Evolutionary conservation across 2,797 vertebrate genomes (phyloP).

Genomic region (Gadopsis bispinosus): DNA sequence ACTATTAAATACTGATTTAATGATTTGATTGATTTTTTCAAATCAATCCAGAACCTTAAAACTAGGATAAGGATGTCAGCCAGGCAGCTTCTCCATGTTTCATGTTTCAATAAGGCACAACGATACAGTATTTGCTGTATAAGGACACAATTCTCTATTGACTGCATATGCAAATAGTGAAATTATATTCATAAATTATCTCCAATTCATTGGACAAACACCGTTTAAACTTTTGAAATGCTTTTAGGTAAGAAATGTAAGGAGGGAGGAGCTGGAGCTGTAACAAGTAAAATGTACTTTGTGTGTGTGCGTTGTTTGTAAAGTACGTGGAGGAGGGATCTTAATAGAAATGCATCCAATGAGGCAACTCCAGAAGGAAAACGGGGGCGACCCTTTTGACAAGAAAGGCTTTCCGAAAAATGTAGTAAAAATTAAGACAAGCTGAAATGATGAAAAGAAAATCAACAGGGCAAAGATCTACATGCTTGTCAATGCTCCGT

Average conservation of each 20-base stretch:
- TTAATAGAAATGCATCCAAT: constrained; percentile 15
- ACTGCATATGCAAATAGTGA: constrained; percentile 22
- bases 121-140: constrained; percentile 28
- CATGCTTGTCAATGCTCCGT: constrained; percentile 20
- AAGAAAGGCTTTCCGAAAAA: constrained; percentile 19
- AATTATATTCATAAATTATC: constrained; percentile 12
- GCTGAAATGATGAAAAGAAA: constrained; percentile 23
- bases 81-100: constrained; percentile 26
- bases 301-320: background rate
- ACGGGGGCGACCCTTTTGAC: background rate
- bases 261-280: background rate
- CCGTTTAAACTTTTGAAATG: constrained; percentile 50
- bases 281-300: constrained; percentile 2
- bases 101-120: constrained; percentile 70
- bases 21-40: constrained; percentile 38
- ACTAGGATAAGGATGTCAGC: constrained; percentile 13
- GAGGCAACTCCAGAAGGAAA: constrained; percentile 9
- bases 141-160: constrained; percentile 16
- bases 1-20: constrained; percentile 45
- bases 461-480: constrained; percentile 20
- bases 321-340: background rate
- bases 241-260: constrained; percentile 20
- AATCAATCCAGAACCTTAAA: constrained; percentile 22
- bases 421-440: constrained; percentile 26
- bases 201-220: constrained; percentile 26